Conservation (phyloP, 2,113 vertebrate species). For the Poeciliopsis occidentalis region DNA sequence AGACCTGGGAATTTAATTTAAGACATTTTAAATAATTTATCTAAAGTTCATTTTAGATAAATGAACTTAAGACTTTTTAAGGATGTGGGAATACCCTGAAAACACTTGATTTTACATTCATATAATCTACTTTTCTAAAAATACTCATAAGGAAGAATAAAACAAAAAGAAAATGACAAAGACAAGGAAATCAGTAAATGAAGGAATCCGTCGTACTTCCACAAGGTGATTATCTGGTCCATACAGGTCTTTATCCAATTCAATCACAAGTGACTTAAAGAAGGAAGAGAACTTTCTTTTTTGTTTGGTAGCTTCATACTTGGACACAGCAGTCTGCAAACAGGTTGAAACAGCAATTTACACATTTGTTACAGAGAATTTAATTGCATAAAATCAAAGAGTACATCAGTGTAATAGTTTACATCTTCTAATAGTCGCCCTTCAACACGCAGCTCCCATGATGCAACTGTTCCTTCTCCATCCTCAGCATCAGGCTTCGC, state of each 20-base stretch:
- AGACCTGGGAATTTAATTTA: too few species aligned
- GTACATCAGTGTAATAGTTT: slow-evolving; percentile 11
- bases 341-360: neutral
- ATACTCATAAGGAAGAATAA: neutral
- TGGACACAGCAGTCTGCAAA: slow-evolving; percentile 93
- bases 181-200: neutral
- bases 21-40: too few species aligned
- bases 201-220: slow-evolving; percentile 83
- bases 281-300: slow-evolving; percentile 99
- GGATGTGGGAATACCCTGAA: too few species aligned
- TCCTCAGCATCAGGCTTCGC: slow-evolving; percentile 97
- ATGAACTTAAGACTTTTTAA: too few species aligned
- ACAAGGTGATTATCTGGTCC: slow-evolving; percentile 99
- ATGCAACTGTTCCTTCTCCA: slow-evolving; percentile 96
- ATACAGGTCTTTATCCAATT: slow-evolving; percentile 98
- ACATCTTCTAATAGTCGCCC: slow-evolving; percentile 96
- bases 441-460: slow-evolving; percentile 98
- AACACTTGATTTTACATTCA: neutral
- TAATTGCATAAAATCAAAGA: neutral
- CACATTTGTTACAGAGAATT: neutral
- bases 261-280: slow-evolving; percentile 99
- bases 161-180: too few species aligned
- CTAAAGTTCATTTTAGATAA: too few species aligned
- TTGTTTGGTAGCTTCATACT: slow-evolving; percentile 99
- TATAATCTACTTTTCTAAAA: neutral